phyloP scores from a whole-genome alignment of 2,797 vertebrate species.

The Martes flavigula region DNA sequence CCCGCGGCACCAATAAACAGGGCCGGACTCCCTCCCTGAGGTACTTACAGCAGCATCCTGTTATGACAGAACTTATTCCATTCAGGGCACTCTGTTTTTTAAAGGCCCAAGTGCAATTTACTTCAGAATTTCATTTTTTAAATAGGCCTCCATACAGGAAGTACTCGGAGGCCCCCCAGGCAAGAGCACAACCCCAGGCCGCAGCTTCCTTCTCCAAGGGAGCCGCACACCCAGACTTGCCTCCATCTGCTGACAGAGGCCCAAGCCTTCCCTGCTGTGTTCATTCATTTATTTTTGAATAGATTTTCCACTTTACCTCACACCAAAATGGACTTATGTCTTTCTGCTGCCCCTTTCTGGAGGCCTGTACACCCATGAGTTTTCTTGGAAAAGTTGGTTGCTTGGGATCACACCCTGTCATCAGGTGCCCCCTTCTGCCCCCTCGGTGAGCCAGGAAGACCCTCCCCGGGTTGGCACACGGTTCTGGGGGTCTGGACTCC shows the following conservation, averaged over 20 bases:
- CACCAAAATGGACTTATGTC: not conserved
- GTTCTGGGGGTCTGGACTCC: not conserved
- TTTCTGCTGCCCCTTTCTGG: not conserved
- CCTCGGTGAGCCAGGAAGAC: not conserved
- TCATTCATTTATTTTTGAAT: not conserved
- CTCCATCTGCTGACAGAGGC: not conserved
- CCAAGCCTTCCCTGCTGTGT: not conserved
- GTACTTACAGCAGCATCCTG: too few relatives aligned
- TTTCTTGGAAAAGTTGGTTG: not conserved
- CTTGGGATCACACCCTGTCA: not conserved
- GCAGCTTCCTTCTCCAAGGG: not conserved
- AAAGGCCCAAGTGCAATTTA: not conserved
- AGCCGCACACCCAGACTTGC: rapidly evolving
- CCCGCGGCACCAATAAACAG: not conserved
- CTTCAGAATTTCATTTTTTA: not conserved
- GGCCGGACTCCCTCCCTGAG: not conserved
- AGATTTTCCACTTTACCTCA: not conserved
- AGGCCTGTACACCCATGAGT: not conserved
- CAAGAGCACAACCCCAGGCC: not conserved
- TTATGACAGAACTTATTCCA: not conserved
- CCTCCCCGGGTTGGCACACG: not conserved
- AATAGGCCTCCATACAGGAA: not conserved
- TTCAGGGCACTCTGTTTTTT: not conserved
- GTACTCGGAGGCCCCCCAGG: not conserved
- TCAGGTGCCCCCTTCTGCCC: rapidly evolving